Evolutionary conservation across 2,888 invertebrate genomes (phyloP).

Genomic region (Drosophila cracens): DNA sequence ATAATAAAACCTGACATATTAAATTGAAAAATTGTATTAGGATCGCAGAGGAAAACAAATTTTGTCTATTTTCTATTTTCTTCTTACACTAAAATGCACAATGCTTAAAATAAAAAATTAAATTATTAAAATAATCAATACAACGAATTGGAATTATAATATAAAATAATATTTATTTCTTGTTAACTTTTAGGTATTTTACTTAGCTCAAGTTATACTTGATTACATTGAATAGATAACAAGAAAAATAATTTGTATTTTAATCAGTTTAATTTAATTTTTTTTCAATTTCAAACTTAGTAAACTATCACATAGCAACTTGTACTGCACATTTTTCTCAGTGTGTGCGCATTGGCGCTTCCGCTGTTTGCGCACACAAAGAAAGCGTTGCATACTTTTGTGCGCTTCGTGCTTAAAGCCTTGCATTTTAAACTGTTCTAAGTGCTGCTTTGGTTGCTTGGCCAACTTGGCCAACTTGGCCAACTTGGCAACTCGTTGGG

Average conservation of each 20-base stretch:
- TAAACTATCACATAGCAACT: background rate
- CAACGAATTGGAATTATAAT: background rate
- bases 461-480: constrained; percentile 4
- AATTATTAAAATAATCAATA: background rate
- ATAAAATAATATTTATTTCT: too few species aligned
- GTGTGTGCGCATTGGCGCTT: constrained; percentile 44
- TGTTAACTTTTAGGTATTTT: background rate
- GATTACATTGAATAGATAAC: background rate
- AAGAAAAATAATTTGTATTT: background rate
- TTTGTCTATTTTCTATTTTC: too few species aligned
- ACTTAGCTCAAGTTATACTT: too few species aligned
- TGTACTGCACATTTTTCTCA: too few species aligned
- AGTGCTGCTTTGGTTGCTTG: constrained; percentile 17
- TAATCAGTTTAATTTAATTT: background rate
- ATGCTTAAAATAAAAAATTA: background rate
- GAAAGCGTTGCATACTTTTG: constrained; percentile 41
- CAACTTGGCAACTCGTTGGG: constrained; percentile 6
- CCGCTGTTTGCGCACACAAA: constrained; percentile 28
- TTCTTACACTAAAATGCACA: background rate
- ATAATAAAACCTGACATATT: background rate
- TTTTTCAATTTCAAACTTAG: background rate
- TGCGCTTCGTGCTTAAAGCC: constrained; percentile 45
- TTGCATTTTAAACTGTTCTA: constrained; percentile 52
- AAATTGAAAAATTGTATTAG: background rate
- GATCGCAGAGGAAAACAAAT: background rate